These are phyloP conservation scores for Idaea biselata DNA, from an alignment of 2,888 invertebrate genomes.

Conservation along the genomic window DNA sequence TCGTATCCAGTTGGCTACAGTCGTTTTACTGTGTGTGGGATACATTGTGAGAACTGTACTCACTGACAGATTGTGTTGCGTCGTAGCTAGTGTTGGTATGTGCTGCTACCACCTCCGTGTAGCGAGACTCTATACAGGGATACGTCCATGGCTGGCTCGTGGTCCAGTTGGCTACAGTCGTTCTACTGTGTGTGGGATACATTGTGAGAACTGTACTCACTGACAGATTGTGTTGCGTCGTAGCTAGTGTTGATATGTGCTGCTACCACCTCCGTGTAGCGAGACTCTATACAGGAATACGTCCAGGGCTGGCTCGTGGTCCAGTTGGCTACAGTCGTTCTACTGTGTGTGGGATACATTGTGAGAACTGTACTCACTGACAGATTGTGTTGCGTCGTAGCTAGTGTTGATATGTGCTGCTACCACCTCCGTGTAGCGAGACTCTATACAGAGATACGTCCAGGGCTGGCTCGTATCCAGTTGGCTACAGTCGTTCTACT, in stretches of 20 bases:
- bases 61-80: slow-evolving; percentile 43
- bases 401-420: slow-evolving; percentile 51
- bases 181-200: slow-evolving; percentile 34
- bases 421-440: slow-evolving; percentile 51
- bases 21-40: slow-evolving; percentile 41
- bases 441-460: slow-evolving; percentile 58
- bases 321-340: slow-evolving; percentile 58
- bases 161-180: slow-evolving; percentile 59
- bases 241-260: slow-evolving; percentile 55
- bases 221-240: slow-evolving; percentile 42
- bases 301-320: slow-evolving; percentile 43
- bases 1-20: slow-evolving; percentile 56
- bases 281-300: slow-evolving; percentile 57
- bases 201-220: no score
- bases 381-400: slow-evolving; percentile 44
- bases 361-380: no score
- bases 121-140: slow-evolving; percentile 60
- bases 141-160: slow-evolving; percentile 41
- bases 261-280: slow-evolving; percentile 50
- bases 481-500: slow-evolving; percentile 52
- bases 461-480: slow-evolving; percentile 49
- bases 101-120: slow-evolving; percentile 44
- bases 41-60: no score
- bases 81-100: slow-evolving; percentile 58
- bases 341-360: slow-evolving; percentile 29